Percentiles rank a stretch among this genome's conserved stretches.
Conservation (phyloP, 2,113 vertebrate genomes). For the Pomatostomus ruficeps region DNA sequence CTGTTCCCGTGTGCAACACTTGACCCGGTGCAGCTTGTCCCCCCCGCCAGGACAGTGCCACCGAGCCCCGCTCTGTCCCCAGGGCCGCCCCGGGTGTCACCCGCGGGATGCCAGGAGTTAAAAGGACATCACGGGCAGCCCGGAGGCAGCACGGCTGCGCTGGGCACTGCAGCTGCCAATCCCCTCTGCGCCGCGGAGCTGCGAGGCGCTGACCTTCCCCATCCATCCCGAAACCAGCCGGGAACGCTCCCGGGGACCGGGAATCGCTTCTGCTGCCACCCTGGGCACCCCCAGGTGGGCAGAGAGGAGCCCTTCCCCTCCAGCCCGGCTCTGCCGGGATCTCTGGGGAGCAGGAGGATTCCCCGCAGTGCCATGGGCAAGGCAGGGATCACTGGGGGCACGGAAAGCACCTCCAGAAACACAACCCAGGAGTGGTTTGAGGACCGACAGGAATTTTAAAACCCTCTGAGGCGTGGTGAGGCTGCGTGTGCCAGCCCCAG, state of each 20-base stretch:
- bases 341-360: background rate
- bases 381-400: background rate
- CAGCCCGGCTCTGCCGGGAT: background rate
- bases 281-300: accelerated
- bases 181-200: background rate
- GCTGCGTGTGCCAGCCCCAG: background rate
- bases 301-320: background rate
- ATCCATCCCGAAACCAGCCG: background rate
- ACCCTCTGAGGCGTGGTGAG: accelerated
- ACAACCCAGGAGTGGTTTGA: accelerated
- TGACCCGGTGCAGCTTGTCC: accelerated
- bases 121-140: background rate
- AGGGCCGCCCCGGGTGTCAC: background rate
- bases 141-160: background rate
- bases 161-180: background rate
- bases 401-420: background rate
- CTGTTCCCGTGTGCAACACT: background rate
- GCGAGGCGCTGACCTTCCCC: background rate
- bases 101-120: background rate
- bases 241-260: background rate
- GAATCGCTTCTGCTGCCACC: background rate
- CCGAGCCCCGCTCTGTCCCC: background rate
- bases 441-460: background rate
- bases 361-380: background rate
- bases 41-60: background rate